A percentile compares a stretch with the other conserved stretches of the same genome.
These are phyloP conservation scores for Acanthurus lineatus DNA, from an alignment of 2,797 vertebrate species.

Conservation along the genomic window DNA sequence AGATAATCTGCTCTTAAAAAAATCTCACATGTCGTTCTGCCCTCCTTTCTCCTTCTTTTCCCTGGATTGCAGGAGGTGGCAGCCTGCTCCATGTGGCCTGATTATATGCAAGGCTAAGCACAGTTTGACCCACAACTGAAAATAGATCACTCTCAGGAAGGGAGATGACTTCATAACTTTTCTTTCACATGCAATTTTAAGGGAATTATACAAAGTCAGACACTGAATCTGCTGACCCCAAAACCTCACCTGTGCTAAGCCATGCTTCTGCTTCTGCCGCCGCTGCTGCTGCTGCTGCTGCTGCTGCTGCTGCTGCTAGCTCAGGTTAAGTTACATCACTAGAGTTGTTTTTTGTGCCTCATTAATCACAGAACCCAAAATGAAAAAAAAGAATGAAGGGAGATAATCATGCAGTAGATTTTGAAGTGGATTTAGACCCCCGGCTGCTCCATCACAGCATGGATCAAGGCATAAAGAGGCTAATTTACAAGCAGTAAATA, in stretches of 20 bases:
- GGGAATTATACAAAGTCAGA: conserved; percentile 42
- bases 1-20: conserved; percentile 54
- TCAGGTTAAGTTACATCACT: background rate
- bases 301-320: background rate
- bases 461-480: conserved; percentile 23
- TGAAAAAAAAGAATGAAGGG: background rate
- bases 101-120: conserved; percentile 82
- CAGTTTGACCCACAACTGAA: conserved; percentile 79
- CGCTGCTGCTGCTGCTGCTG: background rate
- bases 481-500: conserved; percentile 54
- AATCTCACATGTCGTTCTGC: conserved; percentile 52
- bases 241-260: background rate
- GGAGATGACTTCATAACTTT: conserved; percentile 49
- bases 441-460: conserved; percentile 20
- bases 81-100: conserved; percentile 76
- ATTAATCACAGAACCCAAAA: conserved; percentile 29
- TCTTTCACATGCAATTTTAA: conserved; percentile 36
- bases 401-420: conserved; percentile 24
- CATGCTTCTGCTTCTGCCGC: conserved; percentile 17
- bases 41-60: conserved; percentile 58
- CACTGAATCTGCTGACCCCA: background rate
- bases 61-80: conserved; percentile 65
- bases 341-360: background rate
- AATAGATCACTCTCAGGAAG: conserved; percentile 69
- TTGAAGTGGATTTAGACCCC: conserved; percentile 18